A percentile compares a stretch with the other conserved stretches of the same genome.
Conservation (phyloP, 2,888 invertebrate genomes). For the Pyrocoelia pectoralis region DNA sequence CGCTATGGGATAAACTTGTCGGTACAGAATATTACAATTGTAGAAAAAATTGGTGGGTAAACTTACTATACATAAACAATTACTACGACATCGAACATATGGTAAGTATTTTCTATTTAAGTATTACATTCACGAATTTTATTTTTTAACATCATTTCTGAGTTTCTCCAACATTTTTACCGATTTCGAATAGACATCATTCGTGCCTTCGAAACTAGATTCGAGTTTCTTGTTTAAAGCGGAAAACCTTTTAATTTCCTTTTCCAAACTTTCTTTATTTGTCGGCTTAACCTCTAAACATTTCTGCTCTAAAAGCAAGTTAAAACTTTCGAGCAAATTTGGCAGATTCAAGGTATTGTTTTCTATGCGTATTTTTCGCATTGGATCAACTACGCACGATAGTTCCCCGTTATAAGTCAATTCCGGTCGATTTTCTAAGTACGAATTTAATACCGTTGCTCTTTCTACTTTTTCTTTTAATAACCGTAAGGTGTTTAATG, state of each 20-base stretch:
- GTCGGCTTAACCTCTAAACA: slow-evolving; percentile 40
- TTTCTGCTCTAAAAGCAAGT: slow-evolving; percentile 39
- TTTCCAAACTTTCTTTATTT: slow-evolving; percentile 23
- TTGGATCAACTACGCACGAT: slow-evolving; percentile 8
- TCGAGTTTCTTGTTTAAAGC: slow-evolving; percentile 26
- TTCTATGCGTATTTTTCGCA: slow-evolving; percentile 4
- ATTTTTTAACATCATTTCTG: too few relatives aligned
- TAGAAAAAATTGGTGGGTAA: slow-evolving; percentile 49
- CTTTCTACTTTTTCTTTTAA: slow-evolving; percentile 39
- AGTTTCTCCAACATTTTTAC: slow-evolving; percentile 12
- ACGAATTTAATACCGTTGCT: slow-evolving; percentile 40
- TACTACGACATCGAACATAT: slow-evolving; percentile 43
- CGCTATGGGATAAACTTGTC: slow-evolving; percentile 45
- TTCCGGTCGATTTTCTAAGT: slow-evolving; percentile 34
- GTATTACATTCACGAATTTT: too few relatives aligned
- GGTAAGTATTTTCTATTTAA: slow-evolving; percentile 36
- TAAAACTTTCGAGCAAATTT: slow-evolving; percentile 22
- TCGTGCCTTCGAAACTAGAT: slow-evolving; percentile 12
- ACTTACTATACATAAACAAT: slow-evolving; percentile 49
- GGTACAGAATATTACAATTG: slow-evolving; percentile 46
- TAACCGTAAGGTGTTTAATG: slow-evolving; percentile 35
- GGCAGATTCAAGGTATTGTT: slow-evolving; percentile 13
- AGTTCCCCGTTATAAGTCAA: slow-evolving; percentile 22
- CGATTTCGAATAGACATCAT: slow-evolving; percentile 8
- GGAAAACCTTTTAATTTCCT: slow-evolving; percentile 21